A percentile compares a stretch with the other conserved stretches of the same genome.
Conservation (phyloP, 2,113 vertebrate species). For the Apteryx mantelli region DNA sequence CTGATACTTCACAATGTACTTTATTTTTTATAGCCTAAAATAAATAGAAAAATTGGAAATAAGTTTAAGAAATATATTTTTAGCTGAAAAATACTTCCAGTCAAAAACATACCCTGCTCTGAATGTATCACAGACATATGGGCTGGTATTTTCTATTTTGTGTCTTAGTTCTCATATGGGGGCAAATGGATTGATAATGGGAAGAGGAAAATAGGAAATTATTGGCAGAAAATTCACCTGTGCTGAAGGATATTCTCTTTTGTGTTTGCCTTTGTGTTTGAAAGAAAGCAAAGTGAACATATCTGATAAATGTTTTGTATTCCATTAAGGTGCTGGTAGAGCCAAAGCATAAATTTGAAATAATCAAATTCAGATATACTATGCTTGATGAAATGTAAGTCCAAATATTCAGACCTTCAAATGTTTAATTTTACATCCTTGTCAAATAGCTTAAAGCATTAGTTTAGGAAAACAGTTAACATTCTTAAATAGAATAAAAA, state of each 20-base stretch:
- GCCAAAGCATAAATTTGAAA: background rate
- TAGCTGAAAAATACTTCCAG: too few relatives aligned
- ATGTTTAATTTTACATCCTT: background rate
- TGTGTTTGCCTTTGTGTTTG: background rate
- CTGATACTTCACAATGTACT: too few relatives aligned
- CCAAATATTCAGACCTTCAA: background rate
- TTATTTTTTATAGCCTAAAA: too few relatives aligned
- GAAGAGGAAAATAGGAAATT: background rate
- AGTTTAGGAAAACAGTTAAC: background rate
- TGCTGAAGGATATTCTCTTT: background rate
- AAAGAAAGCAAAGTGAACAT: background rate
- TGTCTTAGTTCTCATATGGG: too few relatives aligned
- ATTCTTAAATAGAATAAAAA: background rate
- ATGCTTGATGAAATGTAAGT: background rate
- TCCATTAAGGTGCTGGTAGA: background rate
- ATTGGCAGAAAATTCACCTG: background rate
- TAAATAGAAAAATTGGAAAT: too few relatives aligned
- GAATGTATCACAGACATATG: too few relatives aligned
- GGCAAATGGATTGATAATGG: too few relatives aligned
- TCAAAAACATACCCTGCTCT: too few relatives aligned
- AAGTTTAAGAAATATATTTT: too few relatives aligned
- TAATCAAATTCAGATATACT: background rate
- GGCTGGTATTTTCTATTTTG: too few relatives aligned
- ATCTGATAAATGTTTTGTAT: background rate
- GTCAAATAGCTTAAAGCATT: background rate